Base-by-base conservation (phyloP, 2,113 vertebrate species). In the Oreochromis tanganicae region DNA sequence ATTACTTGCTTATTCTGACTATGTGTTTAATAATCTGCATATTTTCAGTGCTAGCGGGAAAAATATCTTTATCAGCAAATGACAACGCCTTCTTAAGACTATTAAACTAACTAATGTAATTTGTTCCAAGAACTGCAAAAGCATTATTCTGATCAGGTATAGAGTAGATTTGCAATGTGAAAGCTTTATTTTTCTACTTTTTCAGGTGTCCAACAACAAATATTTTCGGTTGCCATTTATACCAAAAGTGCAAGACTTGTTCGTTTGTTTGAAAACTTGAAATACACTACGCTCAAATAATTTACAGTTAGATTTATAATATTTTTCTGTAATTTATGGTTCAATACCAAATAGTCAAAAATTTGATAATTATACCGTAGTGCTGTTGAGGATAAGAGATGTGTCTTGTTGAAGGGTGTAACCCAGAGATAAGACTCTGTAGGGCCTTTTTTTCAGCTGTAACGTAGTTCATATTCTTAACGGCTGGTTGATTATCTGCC, bases 351-450 rank as follows among this genome's bases (percentile, higher is more conserved):
- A 21, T 73, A 8, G 13, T 52, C 43, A 36, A 36, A 10, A 38
- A 10, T 0, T 27, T 21, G 0, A 41, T n/a, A 6, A 32, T 52
- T 13, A 73, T 34, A 8, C 32, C 52, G 12, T 29, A 68, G 24
- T 55, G 36, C 43, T 36, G n/a, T n/a, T 75, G 63, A n/a, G 38
- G 32, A 59, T 57, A 85, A 85, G 73, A 83, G 56, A 78, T 38
- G 81, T 14, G 46, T 34, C 48, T 68, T 43, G 55, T n/a, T 55
- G 52, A 80, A 80, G 95, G 95, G 96, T 71, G 96, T 95, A 85
- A 92, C 94, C 66, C 66, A 61, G 16, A 95, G 96, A 96, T 96
- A 96, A 95, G 92, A 38, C 48, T 54, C 61, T 57, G 68, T 66
- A 48, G 59, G 5, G 14, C 75, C 81, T 85, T 59, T 83, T 41